phyloP scores from a whole-genome alignment of 2,113 vertebrate genomes.

The Corvus cornix region DNA sequence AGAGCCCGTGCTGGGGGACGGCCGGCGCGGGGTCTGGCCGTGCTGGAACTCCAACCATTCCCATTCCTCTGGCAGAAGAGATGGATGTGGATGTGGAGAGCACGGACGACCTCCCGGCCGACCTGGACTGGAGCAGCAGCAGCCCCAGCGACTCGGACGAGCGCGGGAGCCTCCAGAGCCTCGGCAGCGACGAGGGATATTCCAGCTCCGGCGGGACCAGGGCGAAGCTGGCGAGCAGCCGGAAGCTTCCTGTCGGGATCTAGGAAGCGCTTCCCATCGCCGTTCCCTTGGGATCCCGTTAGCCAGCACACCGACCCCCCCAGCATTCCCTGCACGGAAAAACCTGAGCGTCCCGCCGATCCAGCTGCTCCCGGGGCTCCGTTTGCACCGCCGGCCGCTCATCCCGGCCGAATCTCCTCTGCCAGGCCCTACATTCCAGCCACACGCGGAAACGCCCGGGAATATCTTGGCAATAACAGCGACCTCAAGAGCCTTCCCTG shows the following conservation, averaged over 20 bases:
- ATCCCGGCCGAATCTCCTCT: neutral
- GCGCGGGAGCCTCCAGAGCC: slow-evolving; percentile 87
- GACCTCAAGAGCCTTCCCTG: neutral
- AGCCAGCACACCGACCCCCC: slow-evolving; percentile 50
- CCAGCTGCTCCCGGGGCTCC: neutral
- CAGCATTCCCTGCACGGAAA: slow-evolving; percentile 51
- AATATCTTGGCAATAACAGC: neutral
- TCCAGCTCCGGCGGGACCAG: slow-evolving; percentile 84
- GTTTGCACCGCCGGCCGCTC: neutral
- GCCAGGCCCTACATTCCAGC: slow-evolving; percentile 51
- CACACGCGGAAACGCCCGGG: neutral
- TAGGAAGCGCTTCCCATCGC: slow-evolving; percentile 64
- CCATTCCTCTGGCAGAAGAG: slow-evolving; percentile 76
- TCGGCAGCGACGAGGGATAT: slow-evolving; percentile 93
- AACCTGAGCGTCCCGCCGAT: neutral
- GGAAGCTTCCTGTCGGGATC: slow-evolving; percentile 74
- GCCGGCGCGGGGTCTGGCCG: rapidly evolving
- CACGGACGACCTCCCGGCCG: slow-evolving; percentile 86
- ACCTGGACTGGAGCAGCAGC: slow-evolving; percentile 94
- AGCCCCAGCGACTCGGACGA: slow-evolving; percentile 93
- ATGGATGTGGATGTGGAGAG: slow-evolving; percentile 86
- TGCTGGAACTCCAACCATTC: rapidly evolving
- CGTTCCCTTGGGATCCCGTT: slow-evolving; percentile 13
- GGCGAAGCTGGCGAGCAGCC: slow-evolving; percentile 76
- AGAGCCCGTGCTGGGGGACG: neutral